phyloP scores from a whole-genome alignment of 2,888 invertebrate species.

The Calephelis perditalis region DNA sequence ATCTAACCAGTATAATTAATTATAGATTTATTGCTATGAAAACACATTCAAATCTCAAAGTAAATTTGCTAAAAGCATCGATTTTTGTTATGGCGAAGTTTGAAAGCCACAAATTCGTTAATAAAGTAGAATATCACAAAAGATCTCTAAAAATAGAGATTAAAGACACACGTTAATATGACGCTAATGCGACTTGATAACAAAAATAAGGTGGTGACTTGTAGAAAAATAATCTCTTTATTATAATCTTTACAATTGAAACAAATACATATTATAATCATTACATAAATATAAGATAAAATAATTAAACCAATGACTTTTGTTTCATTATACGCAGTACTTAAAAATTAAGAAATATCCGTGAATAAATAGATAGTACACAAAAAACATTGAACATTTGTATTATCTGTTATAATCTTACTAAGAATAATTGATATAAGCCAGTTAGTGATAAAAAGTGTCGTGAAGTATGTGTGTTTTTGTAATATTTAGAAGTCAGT shows the following conservation, averaged over 20 bases:
- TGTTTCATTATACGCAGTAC: neutral
- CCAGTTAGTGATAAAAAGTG: constrained; percentile 4
- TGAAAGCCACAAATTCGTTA: no score
- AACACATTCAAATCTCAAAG: no score
- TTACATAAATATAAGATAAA: constrained; percentile 2
- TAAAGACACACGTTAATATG: constrained; percentile 23
- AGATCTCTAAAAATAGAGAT: constrained; percentile 24
- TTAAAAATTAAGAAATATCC: neutral
- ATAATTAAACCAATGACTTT: neutral
- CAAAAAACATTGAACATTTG: neutral
- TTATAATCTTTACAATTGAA: neutral
- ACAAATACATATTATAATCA: constrained; percentile 1
- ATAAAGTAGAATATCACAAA: neutral
- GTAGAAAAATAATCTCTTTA: constrained; percentile 1
- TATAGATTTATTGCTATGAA: no score
- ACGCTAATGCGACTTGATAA: constrained; percentile 10
- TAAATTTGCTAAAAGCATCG: no score
- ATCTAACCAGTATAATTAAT: no score
- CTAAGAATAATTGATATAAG: neutral
- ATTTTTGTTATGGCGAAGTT: no score
- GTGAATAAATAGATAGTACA: neutral
- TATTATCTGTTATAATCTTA: neutral
- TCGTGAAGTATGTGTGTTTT: neutral
- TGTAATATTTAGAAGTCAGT: no score
- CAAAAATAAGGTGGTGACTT: neutral